Evolutionary conservation across 2,797 vertebrate genomes (phyloP).

Genomic region (Margarornis squamiger): DNA sequence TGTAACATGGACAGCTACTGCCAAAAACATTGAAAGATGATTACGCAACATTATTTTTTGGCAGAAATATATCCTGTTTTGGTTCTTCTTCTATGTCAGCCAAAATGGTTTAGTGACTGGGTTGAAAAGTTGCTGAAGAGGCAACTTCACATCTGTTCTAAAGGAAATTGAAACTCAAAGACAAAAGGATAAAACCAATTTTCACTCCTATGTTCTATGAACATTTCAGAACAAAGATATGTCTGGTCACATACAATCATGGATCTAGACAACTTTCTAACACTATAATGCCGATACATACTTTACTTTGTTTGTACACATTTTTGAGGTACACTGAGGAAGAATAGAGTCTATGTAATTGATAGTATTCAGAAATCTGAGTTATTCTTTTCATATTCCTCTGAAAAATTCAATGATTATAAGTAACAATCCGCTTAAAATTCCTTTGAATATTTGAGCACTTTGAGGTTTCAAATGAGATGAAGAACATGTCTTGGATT

Average conservation of each 20-base stretch:
- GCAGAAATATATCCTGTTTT: not conserved
- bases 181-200: not conserved
- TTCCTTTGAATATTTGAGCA: slow-evolving; percentile 48
- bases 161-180: not conserved
- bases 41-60: not conserved
- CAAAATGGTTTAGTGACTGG: not conserved
- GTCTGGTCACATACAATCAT: not conserved
- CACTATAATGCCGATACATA: not conserved
- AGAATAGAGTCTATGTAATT: not conserved
- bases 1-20: not conserved
- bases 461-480: slow-evolving; percentile 3
- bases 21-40: not conserved
- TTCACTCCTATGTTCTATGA: not conserved
- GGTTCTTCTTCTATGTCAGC: not conserved
- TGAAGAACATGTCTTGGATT: slow-evolving; percentile 12
- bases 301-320: not conserved
- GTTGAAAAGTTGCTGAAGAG: not conserved
- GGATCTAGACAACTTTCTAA: not conserved
- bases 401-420: not conserved
- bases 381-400: not conserved
- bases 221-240: not conserved
- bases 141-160: not conserved
- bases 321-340: not conserved
- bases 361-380: not conserved
- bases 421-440: slow-evolving; percentile 11